Conservation (phyloP, 1,140 invertebrate species). For the Agrilus planipennis region DNA sequence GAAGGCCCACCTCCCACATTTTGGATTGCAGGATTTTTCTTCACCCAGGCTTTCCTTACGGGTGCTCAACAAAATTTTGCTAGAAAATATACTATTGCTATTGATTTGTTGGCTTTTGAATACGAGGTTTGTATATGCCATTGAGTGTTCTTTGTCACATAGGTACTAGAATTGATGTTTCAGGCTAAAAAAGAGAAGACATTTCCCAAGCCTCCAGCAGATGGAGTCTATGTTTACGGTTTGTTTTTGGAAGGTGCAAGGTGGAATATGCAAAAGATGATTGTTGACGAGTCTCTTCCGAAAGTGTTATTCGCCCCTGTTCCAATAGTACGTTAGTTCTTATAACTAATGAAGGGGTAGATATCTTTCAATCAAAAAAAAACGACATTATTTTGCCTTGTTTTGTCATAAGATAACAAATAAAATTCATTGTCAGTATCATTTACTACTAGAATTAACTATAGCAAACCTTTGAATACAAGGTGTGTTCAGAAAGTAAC, state of each 20-base stretch:
- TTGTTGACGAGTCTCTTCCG: constrained; percentile 66
- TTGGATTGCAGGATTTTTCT: constrained; percentile 93
- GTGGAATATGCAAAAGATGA: constrained; percentile 57
- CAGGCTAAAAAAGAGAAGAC: constrained; percentile 37
- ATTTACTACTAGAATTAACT: not conserved
- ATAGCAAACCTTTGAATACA: too few species aligned
- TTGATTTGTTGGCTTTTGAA: constrained; percentile 79
- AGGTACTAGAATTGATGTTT: not conserved
- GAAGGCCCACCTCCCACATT: constrained; percentile 68
- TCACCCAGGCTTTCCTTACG: constrained; percentile 91
- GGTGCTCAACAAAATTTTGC: constrained; percentile 90
- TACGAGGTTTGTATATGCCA: constrained; percentile 57
- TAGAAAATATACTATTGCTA: constrained; percentile 79
- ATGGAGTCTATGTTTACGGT: constrained; percentile 78
- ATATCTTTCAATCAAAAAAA: too few species aligned
- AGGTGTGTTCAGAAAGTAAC: too few species aligned
- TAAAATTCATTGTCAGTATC: not conserved
- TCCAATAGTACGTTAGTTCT: constrained; percentile 60
- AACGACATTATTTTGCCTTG: too few species aligned
- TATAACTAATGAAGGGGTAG: too few species aligned
- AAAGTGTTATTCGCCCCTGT: constrained; percentile 73
- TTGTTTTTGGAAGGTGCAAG: constrained; percentile 79
- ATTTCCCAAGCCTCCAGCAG: constrained; percentile 45
- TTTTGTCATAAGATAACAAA: too few species aligned
- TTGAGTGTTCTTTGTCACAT: not conserved